Conservation (phyloP, 1,140 invertebrate species). For the Eufriesea mexicana region DNA sequence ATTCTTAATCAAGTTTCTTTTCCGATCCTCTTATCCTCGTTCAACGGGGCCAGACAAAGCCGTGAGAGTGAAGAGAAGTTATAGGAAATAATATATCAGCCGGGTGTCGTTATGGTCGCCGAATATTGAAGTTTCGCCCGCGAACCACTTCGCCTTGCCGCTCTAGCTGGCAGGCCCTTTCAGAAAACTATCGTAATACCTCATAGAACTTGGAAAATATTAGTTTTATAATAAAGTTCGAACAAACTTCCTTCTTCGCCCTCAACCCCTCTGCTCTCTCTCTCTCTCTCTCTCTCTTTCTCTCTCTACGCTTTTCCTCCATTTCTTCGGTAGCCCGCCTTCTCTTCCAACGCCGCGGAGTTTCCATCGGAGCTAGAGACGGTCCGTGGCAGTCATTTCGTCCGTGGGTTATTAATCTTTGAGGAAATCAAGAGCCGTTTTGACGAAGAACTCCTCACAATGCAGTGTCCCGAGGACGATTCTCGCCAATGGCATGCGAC, state of each 20-base stretch:
- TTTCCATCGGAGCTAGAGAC: conserved; percentile 14
- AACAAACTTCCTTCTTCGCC: conserved; percentile 52
- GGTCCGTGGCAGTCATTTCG: conserved; percentile 50
- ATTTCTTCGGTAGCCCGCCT: not conserved
- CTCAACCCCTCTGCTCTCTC: no score
- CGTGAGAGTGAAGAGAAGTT: conserved; percentile 69
- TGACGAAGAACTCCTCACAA: conserved; percentile 59
- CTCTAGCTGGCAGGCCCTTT: conserved; percentile 65
- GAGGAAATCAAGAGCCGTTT: conserved; percentile 64
- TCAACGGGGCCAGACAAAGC: conserved; percentile 58
- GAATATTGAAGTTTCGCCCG: conserved; percentile 76
- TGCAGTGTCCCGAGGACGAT: conserved; percentile 33
- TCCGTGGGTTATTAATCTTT: conserved; percentile 67
- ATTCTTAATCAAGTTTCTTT: conserved; percentile 76
- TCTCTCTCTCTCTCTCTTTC: no score
- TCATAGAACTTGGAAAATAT: conserved; percentile 75
- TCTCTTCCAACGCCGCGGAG: not conserved
- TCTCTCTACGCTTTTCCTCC: not conserved
- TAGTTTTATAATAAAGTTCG: conserved; percentile 74
- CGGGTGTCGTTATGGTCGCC: conserved; percentile 76
- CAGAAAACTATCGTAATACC: conserved; percentile 75
- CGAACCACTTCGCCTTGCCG: conserved; percentile 67
- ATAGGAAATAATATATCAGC: conserved; percentile 75
- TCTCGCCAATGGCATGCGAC: conserved; percentile 30
- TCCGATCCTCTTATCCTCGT: conserved; percentile 51